Percentiles rank a stretch among this genome's conserved stretches.
These are phyloP conservation scores for Lepus europaeus DNA, from an alignment of 2,113 vertebrate genomes.

Conservation along the genomic window DNA sequence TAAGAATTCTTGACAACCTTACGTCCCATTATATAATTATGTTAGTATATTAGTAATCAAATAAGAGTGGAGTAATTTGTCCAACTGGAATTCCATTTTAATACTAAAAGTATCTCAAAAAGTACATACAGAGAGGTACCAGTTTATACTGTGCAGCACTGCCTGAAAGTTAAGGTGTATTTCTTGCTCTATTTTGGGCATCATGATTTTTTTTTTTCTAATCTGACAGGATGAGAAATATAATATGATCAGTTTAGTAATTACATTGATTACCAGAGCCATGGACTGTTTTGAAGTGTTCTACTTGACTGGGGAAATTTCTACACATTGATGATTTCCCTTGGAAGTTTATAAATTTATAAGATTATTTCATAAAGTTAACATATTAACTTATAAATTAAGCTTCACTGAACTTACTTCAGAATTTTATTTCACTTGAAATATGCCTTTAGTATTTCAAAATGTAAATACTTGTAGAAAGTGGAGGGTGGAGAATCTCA, in stretches of 20 bases:
- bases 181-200: not conserved
- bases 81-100: not conserved
- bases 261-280: not conserved
- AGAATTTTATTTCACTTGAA: not conserved
- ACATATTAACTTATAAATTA: not conserved
- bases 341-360: not conserved
- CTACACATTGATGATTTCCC: not conserved
- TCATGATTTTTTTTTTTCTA: not conserved
- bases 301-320: not conserved
- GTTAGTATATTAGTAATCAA: not conserved
- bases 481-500: not conserved
- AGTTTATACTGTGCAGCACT: not conserved
- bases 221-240: not conserved
- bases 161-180: not conserved
- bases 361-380: not conserved
- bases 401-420: not conserved
- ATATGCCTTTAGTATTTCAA: not conserved
- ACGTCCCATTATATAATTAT: not conserved
- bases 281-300: not conserved
- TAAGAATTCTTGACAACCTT: not conserved
- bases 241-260: not conserved
- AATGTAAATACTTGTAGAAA: not conserved
- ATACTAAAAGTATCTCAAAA: constrained; percentile 3
- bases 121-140: not conserved
- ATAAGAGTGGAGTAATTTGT: not conserved